A percentile compares a stretch with the other conserved stretches of the same genome.
Conservation (phyloP, 2,797 vertebrate genomes). For the Hemibagrus guttatus region DNA sequence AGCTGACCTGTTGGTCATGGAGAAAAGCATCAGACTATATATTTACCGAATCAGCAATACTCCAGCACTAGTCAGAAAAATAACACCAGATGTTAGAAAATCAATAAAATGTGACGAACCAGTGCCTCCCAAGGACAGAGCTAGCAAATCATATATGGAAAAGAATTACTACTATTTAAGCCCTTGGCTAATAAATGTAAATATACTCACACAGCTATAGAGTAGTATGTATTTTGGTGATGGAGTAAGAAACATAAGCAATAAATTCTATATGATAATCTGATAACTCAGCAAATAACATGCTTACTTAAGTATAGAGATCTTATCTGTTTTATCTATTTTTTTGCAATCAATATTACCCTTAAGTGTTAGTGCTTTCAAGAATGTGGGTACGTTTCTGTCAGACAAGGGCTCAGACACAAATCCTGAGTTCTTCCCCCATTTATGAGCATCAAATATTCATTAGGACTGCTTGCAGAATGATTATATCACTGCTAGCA, state of each 20-base stretch:
- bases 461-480: neutral
- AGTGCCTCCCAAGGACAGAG: neutral
- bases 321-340: neutral
- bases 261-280: neutral
- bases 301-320: neutral
- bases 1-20: neutral
- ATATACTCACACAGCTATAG: neutral
- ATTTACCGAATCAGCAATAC: neutral
- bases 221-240: neutral
- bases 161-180: neutral
- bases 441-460: slow-evolving; percentile 11
- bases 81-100: neutral
- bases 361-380: neutral
- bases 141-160: neutral
- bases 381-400: neutral
- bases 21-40: neutral
- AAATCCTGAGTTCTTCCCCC: neutral
- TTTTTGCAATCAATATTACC: neutral
- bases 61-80: neutral
- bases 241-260: neutral
- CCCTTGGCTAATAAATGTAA: no score
- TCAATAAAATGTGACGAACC: neutral
- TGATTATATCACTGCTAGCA: neutral
- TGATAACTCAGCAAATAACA: neutral
- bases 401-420: neutral